Evolutionary conservation across 2,113 vertebrate species (phyloP), one percentile per base, ranked within the genome.

Genomic region (Tringa solitaria): DNA sequence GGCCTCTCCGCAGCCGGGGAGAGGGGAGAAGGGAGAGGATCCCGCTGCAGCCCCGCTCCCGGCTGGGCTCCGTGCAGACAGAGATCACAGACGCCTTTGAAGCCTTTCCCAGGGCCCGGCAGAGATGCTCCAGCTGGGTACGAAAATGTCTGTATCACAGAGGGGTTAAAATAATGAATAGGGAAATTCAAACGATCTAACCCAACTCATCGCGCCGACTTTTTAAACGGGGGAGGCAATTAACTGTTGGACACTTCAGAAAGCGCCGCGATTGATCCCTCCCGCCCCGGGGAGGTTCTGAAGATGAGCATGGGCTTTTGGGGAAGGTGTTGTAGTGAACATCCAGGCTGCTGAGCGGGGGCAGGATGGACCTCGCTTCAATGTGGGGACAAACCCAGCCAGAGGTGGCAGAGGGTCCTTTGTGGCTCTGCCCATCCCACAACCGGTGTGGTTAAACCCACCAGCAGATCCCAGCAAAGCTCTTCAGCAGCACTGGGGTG

Each of bases 361-460:
- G 51, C 46, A 27, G 37, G 45, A 1, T 3, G 39, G 17, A 30
- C 41, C 54, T 37, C 27, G 0, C 1, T 14, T 33, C 18, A 9
- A 33, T 51, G 27, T 8, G 23, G n/a, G 28, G 57, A 48, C 1
- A 2, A 64, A 19, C 72, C 56, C 39, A 16, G 15, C 11, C 28
- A 9, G 69, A 27, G 51, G 43, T 15, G 27, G 17, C 37, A 20
- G 35, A 67, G 78, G 45, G 69, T 59, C 69, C 67, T 46, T 32
- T 8, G 64, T 2, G 2, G 32, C 46, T 70, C 56, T 72, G 48
- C 35, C 35, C 5, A 0, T 35, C 48, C 57, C 50, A 21, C 2
- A 30, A 8, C 33, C 2, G 0, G 6, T 23, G 24, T n/a, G 61
- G 41, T 43, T 28, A 15, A 86, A 43, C 26, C 19, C 64, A 27